Conservation (phyloP, 2,113 vertebrate species). For the Micromys minutus region DNA sequence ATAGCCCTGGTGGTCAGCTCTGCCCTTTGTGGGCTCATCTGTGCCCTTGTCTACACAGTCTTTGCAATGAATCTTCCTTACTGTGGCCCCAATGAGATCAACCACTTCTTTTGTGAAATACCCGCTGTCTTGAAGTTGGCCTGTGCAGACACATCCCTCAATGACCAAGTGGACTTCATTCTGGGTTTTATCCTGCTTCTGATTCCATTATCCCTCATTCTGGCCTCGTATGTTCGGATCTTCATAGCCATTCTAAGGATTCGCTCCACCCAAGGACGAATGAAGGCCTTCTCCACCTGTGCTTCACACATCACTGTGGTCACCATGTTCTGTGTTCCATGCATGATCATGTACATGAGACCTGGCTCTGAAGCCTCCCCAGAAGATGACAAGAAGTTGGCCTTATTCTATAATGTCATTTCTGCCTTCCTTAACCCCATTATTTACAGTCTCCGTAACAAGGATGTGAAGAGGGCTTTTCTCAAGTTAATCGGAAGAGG, state of each 20-base stretch:
- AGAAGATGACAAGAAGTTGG: conserved; percentile 70
- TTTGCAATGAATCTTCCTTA: conserved; percentile 71
- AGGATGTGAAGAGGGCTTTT: conserved; percentile 68
- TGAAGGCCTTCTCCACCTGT: conserved; percentile 66
- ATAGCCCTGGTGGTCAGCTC: conserved; percentile 45
- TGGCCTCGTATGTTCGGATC: conserved; percentile 62
- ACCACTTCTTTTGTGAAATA: conserved; percentile 73
- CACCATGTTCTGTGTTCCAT: conserved; percentile 69
- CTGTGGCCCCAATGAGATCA: conserved; percentile 70
- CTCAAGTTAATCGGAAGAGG: conserved; percentile 45
- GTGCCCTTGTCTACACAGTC: conserved; percentile 60
- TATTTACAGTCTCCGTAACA: conserved; percentile 69
- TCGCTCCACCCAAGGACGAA: conserved; percentile 13
- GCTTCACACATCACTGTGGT: conserved; percentile 68
- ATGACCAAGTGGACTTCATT: conserved; percentile 70
- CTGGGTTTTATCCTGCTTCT: conserved; percentile 72
- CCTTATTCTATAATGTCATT: conserved; percentile 63
- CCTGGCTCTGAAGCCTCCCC: conserved; percentile 61
- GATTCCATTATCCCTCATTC: conserved; percentile 66
- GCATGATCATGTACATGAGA: conserved; percentile 73
- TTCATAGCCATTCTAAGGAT: conserved; percentile 63
- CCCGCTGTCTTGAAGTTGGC: conserved; percentile 74
- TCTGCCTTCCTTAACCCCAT: conserved; percentile 71
- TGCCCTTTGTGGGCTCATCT: conserved; percentile 59
- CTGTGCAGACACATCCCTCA: conserved; percentile 68